Evolutionary conservation across 2,888 invertebrate species (phyloP).

Genomic region (Cheilosia impressa): DNA sequence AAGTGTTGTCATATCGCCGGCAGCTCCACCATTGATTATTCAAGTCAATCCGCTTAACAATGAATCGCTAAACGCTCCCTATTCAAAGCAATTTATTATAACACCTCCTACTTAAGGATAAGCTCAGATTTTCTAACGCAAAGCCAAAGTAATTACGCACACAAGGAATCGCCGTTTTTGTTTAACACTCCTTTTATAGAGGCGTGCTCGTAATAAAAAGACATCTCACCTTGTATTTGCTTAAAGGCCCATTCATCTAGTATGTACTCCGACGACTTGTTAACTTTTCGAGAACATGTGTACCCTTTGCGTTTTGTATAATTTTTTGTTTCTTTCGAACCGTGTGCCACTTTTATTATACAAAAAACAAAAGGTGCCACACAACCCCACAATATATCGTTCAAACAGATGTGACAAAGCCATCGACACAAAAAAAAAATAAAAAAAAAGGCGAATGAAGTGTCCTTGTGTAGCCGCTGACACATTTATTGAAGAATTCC

Average conservation of each 20-base stretch:
- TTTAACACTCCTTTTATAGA: constrained; percentile 24
- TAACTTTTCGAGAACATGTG: constrained; percentile 49
- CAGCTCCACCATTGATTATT: constrained; percentile 39
- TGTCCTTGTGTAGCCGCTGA: constrained; percentile 70
- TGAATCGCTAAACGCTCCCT: constrained; percentile 52
- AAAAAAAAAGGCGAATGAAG: constrained; percentile 57
- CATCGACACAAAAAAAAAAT: constrained; percentile 1
- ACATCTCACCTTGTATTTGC: constrained; percentile 12
- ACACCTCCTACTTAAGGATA: constrained; percentile 63
- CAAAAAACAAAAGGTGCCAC: constrained; percentile 55
- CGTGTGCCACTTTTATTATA: constrained; percentile 57
- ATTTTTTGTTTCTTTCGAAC: constrained; percentile 37
- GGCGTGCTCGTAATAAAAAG: constrained; percentile 1
- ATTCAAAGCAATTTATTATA: constrained; percentile 50
- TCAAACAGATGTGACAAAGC: constrained; percentile 56
- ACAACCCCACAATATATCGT: constrained; percentile 39
- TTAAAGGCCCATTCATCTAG: constrained; percentile 57
- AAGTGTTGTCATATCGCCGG: constrained; percentile 25
- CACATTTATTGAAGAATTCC: constrained; percentile 65
- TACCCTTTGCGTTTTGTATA: constrained; percentile 15
- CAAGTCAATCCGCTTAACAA: constrained; percentile 44
- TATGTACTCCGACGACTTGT: neutral
- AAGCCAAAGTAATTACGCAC: constrained; percentile 71
- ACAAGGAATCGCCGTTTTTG: constrained; percentile 27
- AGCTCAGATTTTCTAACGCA: constrained; percentile 57